Conservation (phyloP, 2,888 invertebrate species). For the Polydrusus pterygomalis region DNA sequence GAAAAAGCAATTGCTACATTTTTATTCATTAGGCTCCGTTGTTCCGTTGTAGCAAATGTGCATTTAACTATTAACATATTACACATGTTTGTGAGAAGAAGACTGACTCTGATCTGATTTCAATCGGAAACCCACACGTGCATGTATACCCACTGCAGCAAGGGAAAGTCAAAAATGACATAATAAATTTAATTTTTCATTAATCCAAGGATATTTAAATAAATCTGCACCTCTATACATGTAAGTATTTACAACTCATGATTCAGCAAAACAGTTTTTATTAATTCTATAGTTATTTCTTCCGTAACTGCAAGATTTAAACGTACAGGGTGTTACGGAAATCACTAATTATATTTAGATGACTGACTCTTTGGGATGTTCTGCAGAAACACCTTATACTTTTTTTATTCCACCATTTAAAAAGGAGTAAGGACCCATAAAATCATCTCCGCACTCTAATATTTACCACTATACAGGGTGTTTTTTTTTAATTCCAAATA, state of each 20-base stretch:
- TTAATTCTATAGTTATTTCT: constrained; percentile 3
- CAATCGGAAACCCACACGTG: constrained; percentile 22
- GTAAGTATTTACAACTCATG: constrained; percentile 26
- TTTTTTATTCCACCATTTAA: too few species aligned
- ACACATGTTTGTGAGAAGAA: not conserved
- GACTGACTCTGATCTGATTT: constrained; percentile 6
- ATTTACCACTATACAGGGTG: too few species aligned
- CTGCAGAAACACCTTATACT: too few species aligned
- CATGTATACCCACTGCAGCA: not conserved
- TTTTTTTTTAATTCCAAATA: too few species aligned
- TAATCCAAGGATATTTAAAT: constrained; percentile 36
- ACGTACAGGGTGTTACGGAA: too few species aligned
- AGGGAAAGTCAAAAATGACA: constrained; percentile 40
- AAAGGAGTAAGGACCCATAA: too few species aligned
- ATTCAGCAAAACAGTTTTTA: constrained; percentile 30
- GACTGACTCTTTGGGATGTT: too few species aligned
- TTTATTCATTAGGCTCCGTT: too few species aligned
- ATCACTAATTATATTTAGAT: too few species aligned
- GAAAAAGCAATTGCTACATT: too few species aligned
- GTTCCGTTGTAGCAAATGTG: too few species aligned
- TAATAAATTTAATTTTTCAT: constrained; percentile 31
- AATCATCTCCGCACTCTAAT: too few species aligned
- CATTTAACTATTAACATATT: not conserved
- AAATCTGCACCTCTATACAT: constrained; percentile 21
- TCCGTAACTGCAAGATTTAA: constrained; percentile 5